Base-by-base conservation (phyloP, 2,113 vertebrate genomes). In the Amazona vittata region DNA sequence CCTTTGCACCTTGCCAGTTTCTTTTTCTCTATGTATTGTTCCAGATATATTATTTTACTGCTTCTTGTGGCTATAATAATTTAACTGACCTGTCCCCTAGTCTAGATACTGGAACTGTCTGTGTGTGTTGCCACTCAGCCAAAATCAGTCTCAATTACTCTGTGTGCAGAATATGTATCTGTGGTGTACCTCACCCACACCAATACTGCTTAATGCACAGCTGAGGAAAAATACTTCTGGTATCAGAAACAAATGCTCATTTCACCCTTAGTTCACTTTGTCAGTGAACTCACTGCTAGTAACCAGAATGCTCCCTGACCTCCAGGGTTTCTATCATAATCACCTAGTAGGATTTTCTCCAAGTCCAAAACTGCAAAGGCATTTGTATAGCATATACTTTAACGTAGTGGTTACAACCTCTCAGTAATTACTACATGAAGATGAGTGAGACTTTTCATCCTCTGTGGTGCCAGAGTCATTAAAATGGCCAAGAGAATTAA, bases 401-500 rank as follows among this genome's bases (percentile, higher is more conserved):
- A 67, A 69, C 17, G 11, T 25, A 49, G 43, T 47, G 28, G 53
- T 49, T 74, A 37, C 19, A 75, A 62, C 26, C 10, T 80, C 84
- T 95, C 44, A 70, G 49, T 70, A 76, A 74, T 90, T 83, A 37
- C 60, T 33, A n/a, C 29, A 82, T 86, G 31, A 63, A 79, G 18
- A 73, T 44, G 55, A 84, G 47, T 47, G 49, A 77, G 75, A 50
- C 24, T 53, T 12, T 41, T 90, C 28, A 29, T 60, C 44, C 31
- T 93, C 59, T 80, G 20, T 60, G 28, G 67, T 59, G 33, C 43
- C 47, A 75, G 41, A 70, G 67, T 21, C 53, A 47, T 76, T 88
- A 49, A 86, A 88, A 86, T 43, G 67, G 60, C 44, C 44, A 31
- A 60, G 69, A 83, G 77, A 91, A 89, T 86, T 94, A 93, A 91